Evolutionary conservation across 2,888 invertebrate genomes (phyloP), one percentile per base, ranked within the genome.

Genomic region (Creontiades dilutus): DNA sequence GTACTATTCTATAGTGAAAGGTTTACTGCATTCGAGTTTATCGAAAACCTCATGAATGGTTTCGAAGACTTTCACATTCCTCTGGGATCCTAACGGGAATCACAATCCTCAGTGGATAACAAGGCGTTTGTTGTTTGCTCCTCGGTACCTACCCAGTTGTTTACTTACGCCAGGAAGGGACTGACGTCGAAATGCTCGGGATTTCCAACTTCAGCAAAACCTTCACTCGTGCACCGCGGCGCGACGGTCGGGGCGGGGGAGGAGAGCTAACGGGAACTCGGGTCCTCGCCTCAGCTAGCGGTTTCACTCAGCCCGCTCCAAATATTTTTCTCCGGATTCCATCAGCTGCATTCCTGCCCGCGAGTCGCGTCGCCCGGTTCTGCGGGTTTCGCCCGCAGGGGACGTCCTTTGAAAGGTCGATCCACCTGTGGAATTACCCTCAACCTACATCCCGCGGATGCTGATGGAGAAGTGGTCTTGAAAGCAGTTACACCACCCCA

Each of bases 261-360:
- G 78, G 78, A 78, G 37, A 47, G 78, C 78, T 46, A 46, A 46
- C 78, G 78, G 78, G 46, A 46, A 68, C 68, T 68, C 61, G n/a
- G 61, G 61, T 61, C 61, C 61, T 19, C 68, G 68, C 23, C 68
- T 68, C 23, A 78, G 76, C 46, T 76, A 76, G 78, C 78, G 78
- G 78, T 78, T 78, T 78, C 78, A 78, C 78, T 78, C 78, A 78
- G 37, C 46, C 37, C 78, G 78, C 78, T 78, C 78, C 78, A 78
- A 78, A 78, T 78, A 78, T 78, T 78, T 78, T 78, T 78, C 78
- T 16, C 68, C 23, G 68, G 68, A 68, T 68, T 78, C 78, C 78
- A 47, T 47, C 78, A 47, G 78, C 46, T 46, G 78, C 46, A 78
- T 78, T 78, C 78, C 78, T 78, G 16, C 46, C 14, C 28, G 28